phyloP scores from a whole-genome alignment of 2,797 vertebrate species.

The Rhynchonycteris naso region DNA sequence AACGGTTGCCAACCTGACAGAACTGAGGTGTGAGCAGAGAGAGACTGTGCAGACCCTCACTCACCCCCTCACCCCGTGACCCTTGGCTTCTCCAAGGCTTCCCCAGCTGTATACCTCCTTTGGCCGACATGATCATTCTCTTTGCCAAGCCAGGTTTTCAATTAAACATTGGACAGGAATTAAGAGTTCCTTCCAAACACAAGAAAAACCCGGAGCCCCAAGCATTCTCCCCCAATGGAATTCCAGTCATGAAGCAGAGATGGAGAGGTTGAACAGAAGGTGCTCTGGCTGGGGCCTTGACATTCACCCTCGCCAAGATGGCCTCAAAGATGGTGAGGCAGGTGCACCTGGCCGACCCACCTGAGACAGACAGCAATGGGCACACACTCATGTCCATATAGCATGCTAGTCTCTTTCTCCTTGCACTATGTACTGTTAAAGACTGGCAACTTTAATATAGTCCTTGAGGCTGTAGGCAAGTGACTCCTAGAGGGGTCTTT shows the following conservation, averaged over 20 bases:
- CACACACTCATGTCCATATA: neutral
- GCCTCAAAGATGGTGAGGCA: neutral
- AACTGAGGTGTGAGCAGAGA: neutral
- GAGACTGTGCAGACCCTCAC: neutral
- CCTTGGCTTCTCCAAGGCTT: neutral
- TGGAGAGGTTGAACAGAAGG: neutral
- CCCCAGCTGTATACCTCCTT: neutral
- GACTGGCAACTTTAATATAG: neutral
- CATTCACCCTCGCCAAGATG: neutral
- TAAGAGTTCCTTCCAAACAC: neutral
- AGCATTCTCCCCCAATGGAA: neutral
- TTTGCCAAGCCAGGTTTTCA: neutral
- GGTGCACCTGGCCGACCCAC: neutral
- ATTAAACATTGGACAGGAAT: neutral
- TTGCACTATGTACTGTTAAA: neutral
- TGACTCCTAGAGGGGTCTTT: neutral
- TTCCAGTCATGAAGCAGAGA: neutral
- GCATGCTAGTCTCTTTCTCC: neutral
- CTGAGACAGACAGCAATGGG: neutral
- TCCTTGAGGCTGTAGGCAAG: neutral
- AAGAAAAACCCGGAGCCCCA: neutral
- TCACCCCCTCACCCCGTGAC: too few species aligned
- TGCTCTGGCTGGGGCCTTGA: neutral
- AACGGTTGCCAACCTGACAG: neutral
- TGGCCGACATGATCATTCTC: neutral